Base-by-base conservation (phyloP, 2,113 vertebrate genomes). In the Pluvianellus socialis region DNA sequence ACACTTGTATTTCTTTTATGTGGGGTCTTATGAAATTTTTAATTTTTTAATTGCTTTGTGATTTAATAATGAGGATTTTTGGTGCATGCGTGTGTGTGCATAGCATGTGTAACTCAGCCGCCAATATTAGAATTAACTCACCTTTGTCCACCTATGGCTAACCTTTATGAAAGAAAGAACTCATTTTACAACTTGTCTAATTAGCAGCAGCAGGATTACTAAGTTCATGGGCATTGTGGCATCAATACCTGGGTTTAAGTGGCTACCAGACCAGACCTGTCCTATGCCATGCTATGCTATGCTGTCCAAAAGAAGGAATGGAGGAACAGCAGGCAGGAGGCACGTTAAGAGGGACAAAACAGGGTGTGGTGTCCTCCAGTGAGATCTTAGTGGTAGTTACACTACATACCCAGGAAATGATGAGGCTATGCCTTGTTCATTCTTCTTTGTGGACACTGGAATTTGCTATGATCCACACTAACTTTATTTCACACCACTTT, bases 1-100 rank as follows among this genome's bases (percentile, higher is more conserved):
- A 98, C 98, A 98, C 98, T 98, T 98, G 98, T 98, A 97, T 98
- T 98, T 98, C 98, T 98, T 98, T 98, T 97, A 98, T 98, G 98
- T 97, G 85, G 81, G 97, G 96, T 97, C 97, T 98, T 98, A 98
- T 98, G 98, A 97, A 98, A 97, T 98, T 98, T 98, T 98, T 98
- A 98, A 98, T 98, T 98, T 98, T 98, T 98, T 98, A 98, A 98
- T 98, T 98, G 98, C 98, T 98, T 98, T 98, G 98, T 98, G 97
- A 98, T 98, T 98, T 98, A 98, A 98, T 98, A 97, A 98, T 96
- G 92, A 97, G 97, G 95, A 95, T 96, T 98, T 97, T 97, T 92
- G 94, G 94, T 81, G 79, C 92, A 71, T 22, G 79, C 91, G 63
- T 90, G 75, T 81, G 71, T 92, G 91, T 79, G 91, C 73, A 76